Evolutionary conservation across 1,140 invertebrate species (phyloP).

Genomic region (Pogonognathellus flavescens): DNA sequence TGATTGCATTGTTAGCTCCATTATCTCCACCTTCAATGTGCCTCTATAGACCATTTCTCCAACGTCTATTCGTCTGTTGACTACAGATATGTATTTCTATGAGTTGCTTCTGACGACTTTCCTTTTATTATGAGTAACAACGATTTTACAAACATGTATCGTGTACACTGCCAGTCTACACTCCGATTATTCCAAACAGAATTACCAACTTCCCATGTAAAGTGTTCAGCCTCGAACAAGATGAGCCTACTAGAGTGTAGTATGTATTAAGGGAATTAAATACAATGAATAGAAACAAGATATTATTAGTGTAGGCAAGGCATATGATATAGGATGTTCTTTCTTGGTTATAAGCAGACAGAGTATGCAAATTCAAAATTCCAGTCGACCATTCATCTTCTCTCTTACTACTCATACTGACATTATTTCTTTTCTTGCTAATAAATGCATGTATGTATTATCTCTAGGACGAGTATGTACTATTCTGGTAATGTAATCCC

Average conservation of each 20-base stretch:
- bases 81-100: background rate
- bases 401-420: background rate
- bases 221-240: too few relatives aligned
- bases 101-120: background rate
- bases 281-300: too few relatives aligned
- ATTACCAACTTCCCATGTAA: too few relatives aligned
- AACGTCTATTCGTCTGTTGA: constrained; percentile 8
- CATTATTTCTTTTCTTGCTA: background rate
- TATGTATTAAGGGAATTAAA: too few relatives aligned
- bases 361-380: constrained; percentile 5
- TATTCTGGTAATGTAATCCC: constrained; percentile 15
- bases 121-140: background rate
- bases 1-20: constrained; percentile 62
- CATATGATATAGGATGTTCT: background rate
- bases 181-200: too few relatives aligned
- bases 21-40: constrained; percentile 62
- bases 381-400: constrained; percentile 20
- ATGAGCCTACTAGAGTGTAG: too few relatives aligned
- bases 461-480: background rate
- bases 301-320: too few relatives aligned
- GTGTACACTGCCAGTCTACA: too few relatives aligned
- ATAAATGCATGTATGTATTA: background rate
- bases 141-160: too few relatives aligned
- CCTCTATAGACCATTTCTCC: constrained; percentile 54
- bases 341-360: background rate